phyloP scores from a whole-genome alignment of 2,113 vertebrate species.

The Tylochromis polylepis region DNA sequence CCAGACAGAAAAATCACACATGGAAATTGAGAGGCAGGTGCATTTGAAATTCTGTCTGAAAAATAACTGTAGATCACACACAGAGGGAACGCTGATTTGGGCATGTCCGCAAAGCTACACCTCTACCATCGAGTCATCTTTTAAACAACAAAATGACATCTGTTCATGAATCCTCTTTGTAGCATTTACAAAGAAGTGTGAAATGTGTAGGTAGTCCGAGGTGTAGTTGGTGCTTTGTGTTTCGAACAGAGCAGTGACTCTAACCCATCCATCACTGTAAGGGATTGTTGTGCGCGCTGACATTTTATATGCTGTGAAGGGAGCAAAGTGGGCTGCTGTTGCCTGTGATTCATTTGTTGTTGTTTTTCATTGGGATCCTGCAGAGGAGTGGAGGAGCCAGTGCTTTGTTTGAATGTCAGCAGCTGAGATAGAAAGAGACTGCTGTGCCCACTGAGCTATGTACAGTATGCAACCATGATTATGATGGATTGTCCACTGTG shows the following conservation, averaged over 20 bases:
- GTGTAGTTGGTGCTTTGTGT: slow-evolving; percentile 35
- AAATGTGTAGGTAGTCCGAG: slow-evolving; percentile 17
- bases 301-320: slow-evolving; percentile 62
- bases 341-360: slow-evolving; percentile 64
- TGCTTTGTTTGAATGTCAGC: slow-evolving; percentile 66
- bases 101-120: not conserved
- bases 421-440: slow-evolving; percentile 46
- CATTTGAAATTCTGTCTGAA: not conserved
- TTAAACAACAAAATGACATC: slow-evolving; percentile 7
- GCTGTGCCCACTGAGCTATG: slow-evolving; percentile 52
- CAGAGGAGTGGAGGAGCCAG: slow-evolving; percentile 43
- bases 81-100: not conserved
- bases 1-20: not conserved
- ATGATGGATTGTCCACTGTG: slow-evolving; percentile 53
- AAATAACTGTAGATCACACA: not conserved
- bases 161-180: slow-evolving; percentile 22
- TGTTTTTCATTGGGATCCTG: slow-evolving; percentile 58
- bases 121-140: not conserved
- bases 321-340: slow-evolving; percentile 52
- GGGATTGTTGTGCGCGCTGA: slow-evolving; percentile 57
- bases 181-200: slow-evolving; percentile 41
- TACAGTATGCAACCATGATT: slow-evolving; percentile 44
- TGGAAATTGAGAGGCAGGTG: not conserved
- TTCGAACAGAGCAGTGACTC: slow-evolving; percentile 23
- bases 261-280: slow-evolving; percentile 58